Conservation (phyloP, 2,888 invertebrate species). For the Lasius fuliginosus region DNA sequence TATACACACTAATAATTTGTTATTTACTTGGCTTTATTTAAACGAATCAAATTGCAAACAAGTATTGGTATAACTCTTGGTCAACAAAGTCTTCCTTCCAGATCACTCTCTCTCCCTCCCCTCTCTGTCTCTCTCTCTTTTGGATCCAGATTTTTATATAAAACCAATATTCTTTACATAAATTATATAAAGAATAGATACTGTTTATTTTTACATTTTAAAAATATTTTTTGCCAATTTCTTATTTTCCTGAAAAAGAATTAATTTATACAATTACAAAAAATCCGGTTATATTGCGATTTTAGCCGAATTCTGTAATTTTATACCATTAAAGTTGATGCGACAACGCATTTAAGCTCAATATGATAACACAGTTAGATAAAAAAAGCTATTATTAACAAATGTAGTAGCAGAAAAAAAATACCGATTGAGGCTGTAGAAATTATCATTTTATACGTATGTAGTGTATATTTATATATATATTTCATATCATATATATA, state of each 20-base stretch:
- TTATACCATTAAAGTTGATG: not conserved
- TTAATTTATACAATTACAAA: not conserved
- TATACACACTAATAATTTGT: constrained; percentile 4
- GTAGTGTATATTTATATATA: not conserved
- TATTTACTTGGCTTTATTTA: not conserved
- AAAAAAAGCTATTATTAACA: constrained; percentile 6
- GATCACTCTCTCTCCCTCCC: not conserved
- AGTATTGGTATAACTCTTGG: not conserved
- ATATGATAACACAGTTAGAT: not conserved
- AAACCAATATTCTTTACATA: not conserved
- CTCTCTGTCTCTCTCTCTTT: not conserved
- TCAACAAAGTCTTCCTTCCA: not conserved
- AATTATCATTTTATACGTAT: constrained; percentile 10
- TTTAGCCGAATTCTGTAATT: not conserved
- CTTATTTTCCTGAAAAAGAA: not conserved
- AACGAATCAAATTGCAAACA: constrained; percentile 4
- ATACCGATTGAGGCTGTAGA: constrained; percentile 1
- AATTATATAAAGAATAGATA: not conserved
- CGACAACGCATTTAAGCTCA: not conserved
- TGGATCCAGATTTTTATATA: not conserved
- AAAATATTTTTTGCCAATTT: not conserved
- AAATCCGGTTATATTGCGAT: not conserved
- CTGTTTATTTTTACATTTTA: not conserved
- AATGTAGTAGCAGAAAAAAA: not conserved
- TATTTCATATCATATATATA: not conserved